Conservation (phyloP, 2,888 invertebrate genomes). For the Merodon equestris region DNA sequence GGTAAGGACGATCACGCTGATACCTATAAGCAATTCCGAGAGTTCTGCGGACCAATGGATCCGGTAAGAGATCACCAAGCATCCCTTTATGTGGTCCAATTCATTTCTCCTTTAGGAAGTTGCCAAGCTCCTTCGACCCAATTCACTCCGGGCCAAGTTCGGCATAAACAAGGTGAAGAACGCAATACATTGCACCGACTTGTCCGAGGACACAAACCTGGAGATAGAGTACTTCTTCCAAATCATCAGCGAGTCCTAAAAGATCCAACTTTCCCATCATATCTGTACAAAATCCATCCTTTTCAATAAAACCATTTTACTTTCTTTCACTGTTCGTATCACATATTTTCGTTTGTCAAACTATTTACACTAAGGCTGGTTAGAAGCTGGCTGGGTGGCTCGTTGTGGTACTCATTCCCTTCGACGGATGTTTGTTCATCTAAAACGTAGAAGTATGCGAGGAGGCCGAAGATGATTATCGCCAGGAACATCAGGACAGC, state of each 20-base stretch:
- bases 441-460: constrained; percentile 75
- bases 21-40: constrained; percentile 87
- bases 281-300: constrained; percentile 26
- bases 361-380: constrained; percentile 43
- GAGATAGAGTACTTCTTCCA: constrained; percentile 92
- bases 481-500: constrained; percentile 76
- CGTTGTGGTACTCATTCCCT: neutral
- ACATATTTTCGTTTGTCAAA: constrained; percentile 49
- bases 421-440: constrained; percentile 55
- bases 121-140: constrained; percentile 89
- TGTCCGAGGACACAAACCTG: constrained; percentile 90
- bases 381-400: constrained; percentile 10
- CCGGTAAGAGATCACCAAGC: constrained; percentile 84
- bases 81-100: too few species aligned
- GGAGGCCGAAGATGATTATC: constrained; percentile 74
- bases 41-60: constrained; percentile 92
- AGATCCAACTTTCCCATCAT: constrained; percentile 30
- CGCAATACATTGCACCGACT: constrained; percentile 95
- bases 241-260: constrained; percentile 79
- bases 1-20: constrained; percentile 81
- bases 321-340: constrained; percentile 3
- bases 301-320: constrained; percentile 22
- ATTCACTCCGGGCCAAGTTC: constrained; percentile 90
- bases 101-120: constrained; percentile 83
- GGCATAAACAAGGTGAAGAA: constrained; percentile 91